Evolutionary conservation across 2,888 invertebrate genomes (phyloP).

Genomic region (Amiota minor): DNA sequence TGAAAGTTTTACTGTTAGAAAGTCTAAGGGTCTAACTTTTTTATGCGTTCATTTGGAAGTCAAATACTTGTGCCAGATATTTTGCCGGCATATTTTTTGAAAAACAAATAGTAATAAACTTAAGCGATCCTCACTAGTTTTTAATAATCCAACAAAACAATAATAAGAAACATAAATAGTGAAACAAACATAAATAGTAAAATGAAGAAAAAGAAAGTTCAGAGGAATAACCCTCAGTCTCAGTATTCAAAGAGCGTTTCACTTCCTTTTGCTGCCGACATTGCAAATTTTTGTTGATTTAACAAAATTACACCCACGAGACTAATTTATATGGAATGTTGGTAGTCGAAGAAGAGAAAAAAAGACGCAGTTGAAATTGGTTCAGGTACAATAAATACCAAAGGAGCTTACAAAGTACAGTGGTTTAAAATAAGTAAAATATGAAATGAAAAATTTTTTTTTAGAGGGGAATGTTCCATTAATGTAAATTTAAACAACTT

Average conservation of each 20-base stretch:
- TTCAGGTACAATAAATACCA: conserved; percentile 53
- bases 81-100: too few species aligned
- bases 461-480: too few species aligned
- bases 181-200: conserved; percentile 41
- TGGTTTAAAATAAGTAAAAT: conserved; percentile 36
- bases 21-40: too few species aligned
- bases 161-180: conserved; percentile 35
- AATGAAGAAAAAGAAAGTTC: neutral
- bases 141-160: conserved; percentile 12
- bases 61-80: too few species aligned
- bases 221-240: neutral
- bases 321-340: conserved; percentile 71
- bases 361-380: conserved; percentile 56
- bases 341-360: conserved; percentile 49
- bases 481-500: too few species aligned
- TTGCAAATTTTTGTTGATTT: conserved; percentile 73
- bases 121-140: conserved; percentile 63
- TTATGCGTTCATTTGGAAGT: neutral
- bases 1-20: too few species aligned
- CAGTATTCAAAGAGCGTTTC: neutral
- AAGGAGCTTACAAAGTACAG: conserved; percentile 44
- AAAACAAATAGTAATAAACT: too few species aligned
- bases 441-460: neutral
- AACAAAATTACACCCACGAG: conserved; percentile 73
- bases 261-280: conserved; percentile 53